phyloP scores from a whole-genome alignment of 2,113 vertebrate species.

The Urocynchramus pylzowi region DNA sequence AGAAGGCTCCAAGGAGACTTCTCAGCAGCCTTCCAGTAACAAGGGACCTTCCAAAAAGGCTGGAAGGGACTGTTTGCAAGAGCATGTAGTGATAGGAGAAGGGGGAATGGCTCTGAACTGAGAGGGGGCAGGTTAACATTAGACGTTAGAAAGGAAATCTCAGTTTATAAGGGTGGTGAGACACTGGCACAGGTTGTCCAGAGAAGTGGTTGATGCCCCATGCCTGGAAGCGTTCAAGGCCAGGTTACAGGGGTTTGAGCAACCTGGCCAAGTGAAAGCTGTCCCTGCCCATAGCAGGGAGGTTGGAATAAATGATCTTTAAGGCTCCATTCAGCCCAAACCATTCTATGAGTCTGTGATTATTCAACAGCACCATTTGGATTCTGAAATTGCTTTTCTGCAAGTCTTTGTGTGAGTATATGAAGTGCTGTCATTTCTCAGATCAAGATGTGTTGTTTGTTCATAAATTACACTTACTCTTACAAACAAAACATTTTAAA shows the following conservation, averaged over 20 bases:
- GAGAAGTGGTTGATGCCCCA: fast-evolving
- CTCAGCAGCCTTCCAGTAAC: neutral
- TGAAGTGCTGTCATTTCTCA: neutral
- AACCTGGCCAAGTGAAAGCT: neutral
- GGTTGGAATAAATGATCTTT: neutral
- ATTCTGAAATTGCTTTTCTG: neutral
- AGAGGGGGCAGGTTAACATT: neutral
- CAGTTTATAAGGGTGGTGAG: neutral
- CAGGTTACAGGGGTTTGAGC: neutral
- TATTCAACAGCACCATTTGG: neutral
- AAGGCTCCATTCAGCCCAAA: neutral
- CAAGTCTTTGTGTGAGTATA: neutral
- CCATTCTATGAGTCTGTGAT: neutral
- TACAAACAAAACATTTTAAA: neutral
- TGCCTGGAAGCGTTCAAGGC: neutral
- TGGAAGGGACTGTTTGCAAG: neutral
- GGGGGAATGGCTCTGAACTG: neutral
- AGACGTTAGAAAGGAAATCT: neutral
- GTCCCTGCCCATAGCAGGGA: neutral
- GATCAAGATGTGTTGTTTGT: neutral
- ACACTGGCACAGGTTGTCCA: neutral
- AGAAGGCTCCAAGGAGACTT: neutral
- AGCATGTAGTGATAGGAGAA: neutral
- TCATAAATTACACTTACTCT: neutral
- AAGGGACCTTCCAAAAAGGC: neutral